Evolutionary conservation across 2,113 vertebrate genomes (phyloP).

Genomic region (Tyto alba): DNA sequence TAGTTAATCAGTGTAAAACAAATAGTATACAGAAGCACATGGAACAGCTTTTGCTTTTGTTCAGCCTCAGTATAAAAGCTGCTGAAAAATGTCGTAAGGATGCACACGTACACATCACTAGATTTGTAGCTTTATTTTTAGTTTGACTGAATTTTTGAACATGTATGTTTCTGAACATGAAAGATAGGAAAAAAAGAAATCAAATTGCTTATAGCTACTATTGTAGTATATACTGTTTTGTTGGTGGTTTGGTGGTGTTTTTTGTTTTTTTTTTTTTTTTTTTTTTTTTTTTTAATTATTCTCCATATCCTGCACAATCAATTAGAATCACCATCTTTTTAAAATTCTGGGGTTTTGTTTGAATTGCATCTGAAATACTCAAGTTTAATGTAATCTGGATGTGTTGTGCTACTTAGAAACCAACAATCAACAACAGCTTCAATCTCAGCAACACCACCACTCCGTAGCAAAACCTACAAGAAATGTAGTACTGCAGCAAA

Average conservation of each 20-base stretch:
- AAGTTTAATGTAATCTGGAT: neutral
- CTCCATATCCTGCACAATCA: neutral
- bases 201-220: neutral
- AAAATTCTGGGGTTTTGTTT: neutral
- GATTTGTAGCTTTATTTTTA: neutral
- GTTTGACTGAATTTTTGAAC: neutral
- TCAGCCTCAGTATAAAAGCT: neutral
- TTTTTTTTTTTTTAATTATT: neutral
- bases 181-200: neutral
- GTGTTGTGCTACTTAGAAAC: neutral
- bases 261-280: no score
- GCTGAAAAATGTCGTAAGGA: neutral
- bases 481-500: neutral
- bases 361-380: neutral
- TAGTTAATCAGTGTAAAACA: slow-evolving; percentile 15
- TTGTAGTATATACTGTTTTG: neutral
- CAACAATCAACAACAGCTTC: neutral
- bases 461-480: neutral
- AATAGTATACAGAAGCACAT: neutral
- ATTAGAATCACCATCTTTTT: neutral
- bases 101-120: neutral
- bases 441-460: neutral
- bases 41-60: neutral
- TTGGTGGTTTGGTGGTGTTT: no score
- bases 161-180: neutral